Base-by-base conservation (phyloP, 2,113 vertebrate genomes). In the Rutilus rutilus region DNA sequence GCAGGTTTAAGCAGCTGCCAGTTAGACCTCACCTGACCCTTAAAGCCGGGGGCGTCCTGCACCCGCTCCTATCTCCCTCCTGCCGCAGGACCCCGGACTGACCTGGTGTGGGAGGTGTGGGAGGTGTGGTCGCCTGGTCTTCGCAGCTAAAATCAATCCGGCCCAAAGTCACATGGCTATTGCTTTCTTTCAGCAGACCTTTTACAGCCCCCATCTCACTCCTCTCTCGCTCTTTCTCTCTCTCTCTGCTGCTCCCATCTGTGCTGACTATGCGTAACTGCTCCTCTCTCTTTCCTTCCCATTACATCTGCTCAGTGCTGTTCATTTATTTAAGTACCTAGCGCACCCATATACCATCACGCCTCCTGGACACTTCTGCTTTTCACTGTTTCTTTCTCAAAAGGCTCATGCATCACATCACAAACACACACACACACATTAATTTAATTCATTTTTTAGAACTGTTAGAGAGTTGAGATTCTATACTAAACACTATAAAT, bases 231-330 rank as follows among this genome's bases (percentile, higher is more conserved):
- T 47, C 25, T 15, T 74, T 59, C 14, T n/a, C 47, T 79, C 62
- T 57, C 39, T 42, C 80, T 80, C 47, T n/a, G 15, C 74, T 67
- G 47, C 62, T 86, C 73, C 86, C 86, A 78, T 89, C 81, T 89
- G 80, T 87, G 86, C 88, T 89, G 88, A 89, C 88, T 85, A 54
- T 64, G 88, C 83, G 64, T 67, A 89, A 84, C 84, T 73, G 57
- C 84, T 89, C 23, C 67, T 86, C 86, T 85, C 77, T 42, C 25
- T 62, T 82, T 82, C 69, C 76, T 82, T 82, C 71, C 77, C 85
- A 86, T 88, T 88, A 88, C 80, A 64, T 89, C 86, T 86, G 84
- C 82, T 86, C 86, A 27, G 42, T 15, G 76, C 69, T 86, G 81
- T 77, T 85, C 78, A 60, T 85, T 85, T 79, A 85, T 83, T 78